phyloP scores from a whole-genome alignment of 2,888 invertebrate genomes.

The Epirrita christyi region DNA sequence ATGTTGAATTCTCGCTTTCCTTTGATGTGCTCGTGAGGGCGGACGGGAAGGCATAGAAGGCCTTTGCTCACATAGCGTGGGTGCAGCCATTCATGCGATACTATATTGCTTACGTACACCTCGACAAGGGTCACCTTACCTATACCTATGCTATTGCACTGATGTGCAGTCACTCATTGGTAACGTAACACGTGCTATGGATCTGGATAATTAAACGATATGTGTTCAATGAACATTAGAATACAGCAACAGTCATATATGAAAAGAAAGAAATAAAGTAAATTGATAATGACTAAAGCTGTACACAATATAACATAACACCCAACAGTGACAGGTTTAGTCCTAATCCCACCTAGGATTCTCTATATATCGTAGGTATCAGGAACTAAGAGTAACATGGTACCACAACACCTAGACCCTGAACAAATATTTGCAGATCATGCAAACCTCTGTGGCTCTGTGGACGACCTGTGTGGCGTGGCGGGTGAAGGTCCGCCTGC shows the following conservation, averaged over 20 bases:
- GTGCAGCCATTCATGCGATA: conserved; percentile 66
- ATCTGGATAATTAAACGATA: conserved; percentile 18
- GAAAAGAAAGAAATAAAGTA: too few species aligned
- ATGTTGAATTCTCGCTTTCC: conserved; percentile 65
- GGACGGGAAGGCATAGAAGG: conserved; percentile 46
- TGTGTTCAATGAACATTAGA: conserved; percentile 16
- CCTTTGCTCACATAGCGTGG: conserved; percentile 66
- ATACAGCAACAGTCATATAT: conserved; percentile 5
- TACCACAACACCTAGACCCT: too few species aligned
- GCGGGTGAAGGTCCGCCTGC: too few species aligned
- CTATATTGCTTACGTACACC: conserved; percentile 48
- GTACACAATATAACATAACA: too few species aligned
- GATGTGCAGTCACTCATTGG: conserved; percentile 30
- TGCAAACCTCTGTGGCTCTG: too few species aligned
- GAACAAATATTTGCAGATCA: too few species aligned
- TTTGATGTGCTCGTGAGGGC: conserved; percentile 71
- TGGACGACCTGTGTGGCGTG: too few species aligned
- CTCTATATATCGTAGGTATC: too few species aligned
- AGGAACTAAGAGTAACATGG: too few species aligned
- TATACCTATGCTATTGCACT: conserved; percentile 26
- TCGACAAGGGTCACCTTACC: conserved; percentile 22
- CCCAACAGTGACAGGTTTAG: too few species aligned
- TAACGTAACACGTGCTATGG: conserved; percentile 31
- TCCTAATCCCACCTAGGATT: too few species aligned
- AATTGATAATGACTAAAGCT: too few species aligned